Percentiles rank a stretch among this genome's conserved stretches.
phyloP scores from a whole-genome alignment of 1,140 invertebrate genomes.

The Drosophila asahinai region DNA sequence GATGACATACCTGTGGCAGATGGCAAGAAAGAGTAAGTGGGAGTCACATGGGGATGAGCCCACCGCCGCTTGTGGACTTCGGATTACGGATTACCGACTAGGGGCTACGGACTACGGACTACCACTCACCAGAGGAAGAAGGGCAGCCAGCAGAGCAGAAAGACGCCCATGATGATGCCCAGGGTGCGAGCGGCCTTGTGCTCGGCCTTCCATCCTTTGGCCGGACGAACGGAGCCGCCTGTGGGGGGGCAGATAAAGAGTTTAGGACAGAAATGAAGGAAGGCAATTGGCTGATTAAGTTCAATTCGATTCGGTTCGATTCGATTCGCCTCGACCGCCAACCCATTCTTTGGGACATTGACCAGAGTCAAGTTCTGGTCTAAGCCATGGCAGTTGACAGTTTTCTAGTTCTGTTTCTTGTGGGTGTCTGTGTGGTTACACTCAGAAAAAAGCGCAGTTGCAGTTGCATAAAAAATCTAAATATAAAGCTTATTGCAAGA shows the following conservation, averaged over 20 bases:
- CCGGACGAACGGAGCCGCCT: conserved; percentile 91
- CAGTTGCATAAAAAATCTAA: not conserved
- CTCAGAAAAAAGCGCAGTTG: conserved; percentile 1
- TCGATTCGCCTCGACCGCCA: conserved; percentile 22
- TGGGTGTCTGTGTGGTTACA: conserved; percentile 13
- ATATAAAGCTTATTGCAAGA: not conserved
- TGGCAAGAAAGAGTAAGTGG: not conserved
- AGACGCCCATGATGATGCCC: conserved; percentile 97
- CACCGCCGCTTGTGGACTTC: conserved; percentile 2
- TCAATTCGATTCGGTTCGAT: conserved; percentile 43
- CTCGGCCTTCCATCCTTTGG: conserved; percentile 93
- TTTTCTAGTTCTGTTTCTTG: conserved; percentile 35
- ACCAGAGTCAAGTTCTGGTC: conserved; percentile 39
- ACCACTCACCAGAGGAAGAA: conserved; percentile 95
- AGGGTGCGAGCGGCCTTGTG: conserved; percentile 97
- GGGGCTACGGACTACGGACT: conserved; percentile 84
- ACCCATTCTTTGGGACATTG: conserved; percentile 26
- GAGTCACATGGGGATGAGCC: conserved; percentile 22
- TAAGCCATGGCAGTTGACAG: conserved; percentile 51
- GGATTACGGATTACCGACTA: conserved; percentile 27
- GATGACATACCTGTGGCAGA: conserved; percentile 91
- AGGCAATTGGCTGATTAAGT: conserved; percentile 61
- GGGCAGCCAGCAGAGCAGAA: conserved; percentile 98
- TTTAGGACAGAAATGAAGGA: conserved; percentile 45
- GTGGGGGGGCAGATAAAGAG: conserved; percentile 69